Evolutionary conservation across 2,113 vertebrate genomes (phyloP), one percentile per base, ranked within the genome.

Genomic region (Coryphaenoides rupestris): DNA sequence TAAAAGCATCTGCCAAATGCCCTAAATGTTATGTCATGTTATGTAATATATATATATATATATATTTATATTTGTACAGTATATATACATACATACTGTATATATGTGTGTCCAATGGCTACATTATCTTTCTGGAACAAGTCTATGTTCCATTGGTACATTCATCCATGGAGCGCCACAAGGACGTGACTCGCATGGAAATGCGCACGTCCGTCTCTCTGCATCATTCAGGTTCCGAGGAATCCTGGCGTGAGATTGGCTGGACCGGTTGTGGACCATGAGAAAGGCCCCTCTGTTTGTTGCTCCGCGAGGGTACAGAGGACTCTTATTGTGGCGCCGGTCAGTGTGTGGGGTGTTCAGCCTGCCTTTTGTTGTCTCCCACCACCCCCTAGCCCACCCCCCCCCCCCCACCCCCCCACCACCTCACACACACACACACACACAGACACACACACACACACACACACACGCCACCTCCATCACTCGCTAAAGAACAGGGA

Each of bases 261-360:
- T 65, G 63, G 76, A 74, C 74, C 19, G 49, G 47, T 68, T 59
- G n/a, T n/a, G 72, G 61, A 69, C 69, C 65, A 74, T 53, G 66
- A 89, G 79, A 91, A 50, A 91, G 78, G 86, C 79, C 72, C 72
- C 58, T 84, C 88, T 84, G 89, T 88, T 82, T 75, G 80, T 71
- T 65, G 70, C 70, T 79, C 81, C 63, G 75, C 56, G 62, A 60
- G 62, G 49, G 59, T 74, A 87, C 76, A 86, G 83, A 89, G 87
- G 79, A 65, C 78, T 74, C 78, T 84, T 88, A 88, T 88, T 86
- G 86, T 85, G 75, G 79, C 77, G 60, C 65, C 62, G 68, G 79
- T n/a, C n/a, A n/a, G n/a, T n/a, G n/a, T 84, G 19, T 73, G 75
- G 85, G 78, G 77, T 81, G 19, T 83, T 84, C 72, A 40, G 33